These are phyloP conservation scores for Odocoileus hemionus DNA, from an alignment of 2,113 vertebrate species.

Conservation along the genomic window DNA sequence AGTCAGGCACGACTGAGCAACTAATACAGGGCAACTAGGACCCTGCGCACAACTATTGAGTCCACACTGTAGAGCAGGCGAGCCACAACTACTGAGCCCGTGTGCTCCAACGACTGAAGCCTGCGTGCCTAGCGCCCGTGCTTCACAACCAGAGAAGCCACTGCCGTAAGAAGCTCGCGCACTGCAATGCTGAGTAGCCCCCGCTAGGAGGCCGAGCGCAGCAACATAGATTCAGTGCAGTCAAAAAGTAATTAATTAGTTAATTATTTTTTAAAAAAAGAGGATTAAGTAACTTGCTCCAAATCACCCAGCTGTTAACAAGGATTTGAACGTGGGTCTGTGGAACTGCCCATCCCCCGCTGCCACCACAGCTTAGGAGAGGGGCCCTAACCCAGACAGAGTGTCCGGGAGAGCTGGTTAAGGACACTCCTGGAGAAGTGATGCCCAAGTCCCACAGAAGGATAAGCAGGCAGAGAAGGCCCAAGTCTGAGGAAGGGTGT, in stretches of 20 bases:
- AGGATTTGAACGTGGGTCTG: background rate
- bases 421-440: background rate
- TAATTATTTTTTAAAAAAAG: background rate
- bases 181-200: rapidly evolving
- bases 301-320: background rate
- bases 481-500: background rate
- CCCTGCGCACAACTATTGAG: background rate
- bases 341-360: background rate
- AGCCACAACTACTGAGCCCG: background rate
- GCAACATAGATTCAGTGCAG: background rate
- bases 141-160: background rate
- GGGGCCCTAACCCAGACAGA: background rate
- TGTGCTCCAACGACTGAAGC: background rate
- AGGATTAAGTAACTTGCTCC: background rate
- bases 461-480: background rate
- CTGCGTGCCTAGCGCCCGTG: background rate
- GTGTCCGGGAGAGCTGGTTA: background rate
- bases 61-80: too few relatives aligned
- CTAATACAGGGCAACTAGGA: background rate
- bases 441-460: background rate
- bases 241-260: background rate
- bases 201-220: background rate
- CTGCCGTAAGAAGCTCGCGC: rapidly evolving
- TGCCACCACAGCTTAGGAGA: background rate
- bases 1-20: background rate